Conservation (phyloP, 2,797 vertebrate species). For the Tachyglossus aculeatus region DNA sequence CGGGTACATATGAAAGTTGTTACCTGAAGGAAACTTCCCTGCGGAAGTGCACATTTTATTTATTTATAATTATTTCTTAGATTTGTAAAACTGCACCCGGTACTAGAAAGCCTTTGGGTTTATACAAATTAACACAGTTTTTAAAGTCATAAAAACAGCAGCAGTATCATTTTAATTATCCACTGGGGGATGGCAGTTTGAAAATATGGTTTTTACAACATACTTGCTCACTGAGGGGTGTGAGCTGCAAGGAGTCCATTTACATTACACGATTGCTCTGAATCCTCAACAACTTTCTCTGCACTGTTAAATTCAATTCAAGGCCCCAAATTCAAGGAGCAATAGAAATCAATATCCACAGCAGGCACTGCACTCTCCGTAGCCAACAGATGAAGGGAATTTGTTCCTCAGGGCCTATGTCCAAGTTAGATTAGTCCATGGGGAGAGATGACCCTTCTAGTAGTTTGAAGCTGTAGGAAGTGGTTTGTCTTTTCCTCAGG, state of each 20-base stretch:
- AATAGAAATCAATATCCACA: too few species aligned
- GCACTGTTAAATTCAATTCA: too few species aligned
- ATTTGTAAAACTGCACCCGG: conserved; percentile 59
- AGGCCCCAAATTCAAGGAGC: too few species aligned
- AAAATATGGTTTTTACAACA: conserved; percentile 13
- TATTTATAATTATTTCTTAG: conserved; percentile 67
- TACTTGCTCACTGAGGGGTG: conserved; percentile 8
- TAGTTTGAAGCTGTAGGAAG: too few species aligned
- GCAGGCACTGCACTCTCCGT: too few species aligned
- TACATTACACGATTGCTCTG: not conserved
- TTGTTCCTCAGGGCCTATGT: too few species aligned
- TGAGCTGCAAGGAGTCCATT: not conserved
- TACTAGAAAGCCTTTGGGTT: conserved; percentile 53
- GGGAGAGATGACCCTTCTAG: too few species aligned
- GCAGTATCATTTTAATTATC: conserved; percentile 51
- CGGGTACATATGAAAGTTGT: conserved; percentile 43
- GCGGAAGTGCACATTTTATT: conserved; percentile 49
- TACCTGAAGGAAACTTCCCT: conserved; percentile 46
- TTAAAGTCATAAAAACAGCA: conserved; percentile 48
- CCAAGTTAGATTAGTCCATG: too few species aligned
- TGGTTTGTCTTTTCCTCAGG: too few species aligned
- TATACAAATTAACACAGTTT: conserved; percentile 61
- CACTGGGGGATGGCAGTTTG: conserved; percentile 30
- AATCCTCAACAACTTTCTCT: too few species aligned
- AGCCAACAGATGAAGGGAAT: too few species aligned